Percentiles rank a stretch among this genome's conserved stretches.
These are phyloP conservation scores for Pandemis cinnamomeana DNA, from an alignment of 2,888 invertebrate species.

Conservation along the genomic window DNA sequence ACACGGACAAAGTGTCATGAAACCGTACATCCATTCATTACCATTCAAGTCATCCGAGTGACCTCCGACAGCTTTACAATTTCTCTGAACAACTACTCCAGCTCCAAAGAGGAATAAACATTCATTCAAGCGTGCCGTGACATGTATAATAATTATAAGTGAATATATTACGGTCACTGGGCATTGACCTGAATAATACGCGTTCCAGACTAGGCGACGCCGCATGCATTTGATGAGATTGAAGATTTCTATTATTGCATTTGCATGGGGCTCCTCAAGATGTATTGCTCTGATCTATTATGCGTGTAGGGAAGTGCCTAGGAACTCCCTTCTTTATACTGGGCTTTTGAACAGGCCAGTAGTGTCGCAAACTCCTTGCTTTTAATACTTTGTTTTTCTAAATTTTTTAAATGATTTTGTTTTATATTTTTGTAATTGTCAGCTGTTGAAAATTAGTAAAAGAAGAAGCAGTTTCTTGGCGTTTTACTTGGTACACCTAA, in stretches of 20 bases:
- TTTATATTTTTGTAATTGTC: no score
- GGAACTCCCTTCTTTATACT: neutral
- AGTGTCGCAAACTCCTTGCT: neutral
- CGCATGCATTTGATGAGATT: conserved; percentile 49
- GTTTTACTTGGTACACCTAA: no score
- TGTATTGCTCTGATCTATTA: conserved; percentile 10
- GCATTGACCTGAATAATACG: conserved; percentile 63
- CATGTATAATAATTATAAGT: conserved; percentile 33
- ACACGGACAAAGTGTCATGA: conserved; percentile 20
- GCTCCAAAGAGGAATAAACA: conserved; percentile 33
- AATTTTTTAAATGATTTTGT: no score
- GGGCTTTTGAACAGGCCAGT: neutral
- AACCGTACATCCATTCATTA: conserved; percentile 35
- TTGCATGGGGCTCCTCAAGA: conserved; percentile 21
- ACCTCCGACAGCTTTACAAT: conserved; percentile 11
- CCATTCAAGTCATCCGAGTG: conserved; percentile 24
- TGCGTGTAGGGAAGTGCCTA: neutral
- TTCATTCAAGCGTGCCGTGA: conserved; percentile 34
- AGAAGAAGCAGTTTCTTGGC: no score
- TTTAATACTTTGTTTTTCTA: no score
- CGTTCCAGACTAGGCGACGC: conserved; percentile 67
- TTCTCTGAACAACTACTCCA: conserved; percentile 23
- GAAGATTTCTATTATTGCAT: conserved; percentile 29
- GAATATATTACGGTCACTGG: conserved; percentile 60
- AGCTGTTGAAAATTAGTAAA: no score